phyloP scores from a whole-genome alignment of 1,140 invertebrate species.

The Aphidius ervi region DNA sequence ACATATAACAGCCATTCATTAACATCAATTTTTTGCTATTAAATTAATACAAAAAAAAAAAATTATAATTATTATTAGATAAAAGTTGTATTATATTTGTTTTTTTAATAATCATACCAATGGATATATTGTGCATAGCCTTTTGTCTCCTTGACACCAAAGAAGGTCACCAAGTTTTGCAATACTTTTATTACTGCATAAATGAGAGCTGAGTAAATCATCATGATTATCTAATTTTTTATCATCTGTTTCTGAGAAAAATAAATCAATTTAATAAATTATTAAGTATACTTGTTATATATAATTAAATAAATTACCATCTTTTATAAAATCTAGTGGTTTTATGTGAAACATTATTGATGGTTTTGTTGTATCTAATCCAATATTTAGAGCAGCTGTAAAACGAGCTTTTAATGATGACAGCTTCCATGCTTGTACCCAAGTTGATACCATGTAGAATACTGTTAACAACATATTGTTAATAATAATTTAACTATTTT shows the following conservation, averaged over 20 bases:
- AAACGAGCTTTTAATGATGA: slow-evolving; percentile 51
- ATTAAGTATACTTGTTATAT: neutral
- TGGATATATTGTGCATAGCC: slow-evolving; percentile 54
- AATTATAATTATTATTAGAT: slow-evolving; percentile 28
- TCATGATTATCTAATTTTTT: slow-evolving; percentile 21
- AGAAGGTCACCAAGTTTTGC: slow-evolving; percentile 56
- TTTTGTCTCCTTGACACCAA: slow-evolving; percentile 52
- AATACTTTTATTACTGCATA: slow-evolving; percentile 52
- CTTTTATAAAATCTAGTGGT: slow-evolving; percentile 38
- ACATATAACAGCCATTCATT: slow-evolving; percentile 55
- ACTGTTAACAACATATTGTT: slow-evolving; percentile 59
- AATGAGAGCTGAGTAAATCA: slow-evolving; percentile 49
- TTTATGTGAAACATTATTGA: slow-evolving; percentile 48
- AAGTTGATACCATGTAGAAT: slow-evolving; percentile 65
- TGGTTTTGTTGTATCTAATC: slow-evolving; percentile 29
- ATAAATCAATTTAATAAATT: slow-evolving; percentile 26
- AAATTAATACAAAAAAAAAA: neutral
- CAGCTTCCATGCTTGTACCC: slow-evolving; percentile 63
- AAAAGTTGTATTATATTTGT: slow-evolving; percentile 28
- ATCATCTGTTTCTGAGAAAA: slow-evolving; percentile 29
- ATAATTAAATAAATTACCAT: slow-evolving; percentile 36
- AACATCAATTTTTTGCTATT: slow-evolving; percentile 51
- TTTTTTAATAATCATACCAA: slow-evolving; percentile 36
- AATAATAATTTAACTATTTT: neutral
- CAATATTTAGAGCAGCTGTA: slow-evolving; percentile 29